phyloP scores from a whole-genome alignment of 2,113 vertebrate species.

The Donacobius atricapilla region DNA sequence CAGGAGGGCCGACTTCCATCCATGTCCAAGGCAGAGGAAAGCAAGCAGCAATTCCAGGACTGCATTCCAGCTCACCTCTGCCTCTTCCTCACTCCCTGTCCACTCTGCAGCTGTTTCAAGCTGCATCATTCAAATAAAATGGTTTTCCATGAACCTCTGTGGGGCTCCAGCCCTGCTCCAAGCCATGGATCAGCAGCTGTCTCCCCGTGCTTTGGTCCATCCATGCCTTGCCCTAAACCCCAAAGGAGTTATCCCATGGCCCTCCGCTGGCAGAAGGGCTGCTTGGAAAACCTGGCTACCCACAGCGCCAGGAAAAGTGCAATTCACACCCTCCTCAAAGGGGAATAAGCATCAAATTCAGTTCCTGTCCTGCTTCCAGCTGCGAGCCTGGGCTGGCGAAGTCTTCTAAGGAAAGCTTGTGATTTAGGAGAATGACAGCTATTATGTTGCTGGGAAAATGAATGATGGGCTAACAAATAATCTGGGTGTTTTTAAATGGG shows the following conservation, averaged over 20 bases:
- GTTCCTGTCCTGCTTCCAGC: neutral
- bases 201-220: neutral
- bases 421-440: neutral
- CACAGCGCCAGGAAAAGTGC: neutral
- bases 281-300: neutral
- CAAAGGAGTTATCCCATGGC: rapidly evolving
- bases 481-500: neutral
- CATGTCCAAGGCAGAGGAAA: neutral
- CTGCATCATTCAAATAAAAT: neutral
- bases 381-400: neutral
- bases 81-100: neutral
- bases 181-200: rapidly evolving
- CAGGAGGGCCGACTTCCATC: neutral
- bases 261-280: neutral
- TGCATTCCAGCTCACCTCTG: neutral
- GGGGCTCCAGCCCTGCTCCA: neutral
- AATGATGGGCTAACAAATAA: neutral
- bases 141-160: neutral
- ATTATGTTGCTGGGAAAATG: neutral
- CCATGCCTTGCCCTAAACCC: neutral
- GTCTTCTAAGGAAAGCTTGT: neutral
- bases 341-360: neutral
- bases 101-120: neutral
- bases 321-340: neutral
- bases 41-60: neutral